Evolutionary conservation across 1,140 invertebrate genomes (phyloP).

Genomic region (Popillia japonica): DNA sequence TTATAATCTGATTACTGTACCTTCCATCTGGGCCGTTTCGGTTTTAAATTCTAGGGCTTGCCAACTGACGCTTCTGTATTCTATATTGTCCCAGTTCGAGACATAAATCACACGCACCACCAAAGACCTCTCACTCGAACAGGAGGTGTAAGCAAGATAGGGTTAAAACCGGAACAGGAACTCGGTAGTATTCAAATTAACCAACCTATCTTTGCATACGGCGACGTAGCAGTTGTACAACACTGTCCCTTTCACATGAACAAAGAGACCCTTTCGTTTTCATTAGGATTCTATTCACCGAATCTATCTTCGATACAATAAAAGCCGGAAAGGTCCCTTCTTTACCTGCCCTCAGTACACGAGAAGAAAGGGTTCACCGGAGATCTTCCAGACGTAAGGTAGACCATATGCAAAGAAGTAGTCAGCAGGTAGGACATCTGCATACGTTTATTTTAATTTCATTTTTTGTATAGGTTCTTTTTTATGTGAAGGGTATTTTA

Average conservation of each 20-base stretch:
- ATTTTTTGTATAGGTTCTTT: slow-evolving; percentile 6
- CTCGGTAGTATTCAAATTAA: slow-evolving; percentile 48
- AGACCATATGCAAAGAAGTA: slow-evolving; percentile 54
- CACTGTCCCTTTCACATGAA: slow-evolving; percentile 35
- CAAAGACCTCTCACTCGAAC: neutral
- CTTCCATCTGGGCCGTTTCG: neutral
- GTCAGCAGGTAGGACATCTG: slow-evolving; percentile 56
- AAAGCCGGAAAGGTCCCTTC: slow-evolving; percentile 33
- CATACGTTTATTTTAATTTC: slow-evolving; percentile 46
- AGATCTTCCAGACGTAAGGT: slow-evolving; percentile 49
- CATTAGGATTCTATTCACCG: slow-evolving; percentile 43
- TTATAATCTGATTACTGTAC: slow-evolving; percentile 2
- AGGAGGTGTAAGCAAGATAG: slow-evolving; percentile 40
- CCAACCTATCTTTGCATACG: slow-evolving; percentile 44
- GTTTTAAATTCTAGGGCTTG: slow-evolving; percentile 37
- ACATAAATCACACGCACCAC: slow-evolving; percentile 47
- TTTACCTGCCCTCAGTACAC: slow-evolving; percentile 46
- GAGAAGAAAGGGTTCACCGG: slow-evolving; percentile 38
- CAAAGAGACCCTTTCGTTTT: slow-evolving; percentile 43
- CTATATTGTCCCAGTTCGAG: slow-evolving; percentile 32
- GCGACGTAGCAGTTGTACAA: slow-evolving; percentile 45
- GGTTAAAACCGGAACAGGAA: slow-evolving; percentile 48
- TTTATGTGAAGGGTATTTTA: slow-evolving; percentile 40
- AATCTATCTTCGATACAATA: slow-evolving; percentile 34
- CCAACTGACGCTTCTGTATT: slow-evolving; percentile 46